Percentiles rank a stretch among this genome's conserved stretches.
These are phyloP conservation scores for Pristionchus pacificus DNA, from an alignment of 1,140 invertebrate genomes.

Conservation along the genomic window DNA sequence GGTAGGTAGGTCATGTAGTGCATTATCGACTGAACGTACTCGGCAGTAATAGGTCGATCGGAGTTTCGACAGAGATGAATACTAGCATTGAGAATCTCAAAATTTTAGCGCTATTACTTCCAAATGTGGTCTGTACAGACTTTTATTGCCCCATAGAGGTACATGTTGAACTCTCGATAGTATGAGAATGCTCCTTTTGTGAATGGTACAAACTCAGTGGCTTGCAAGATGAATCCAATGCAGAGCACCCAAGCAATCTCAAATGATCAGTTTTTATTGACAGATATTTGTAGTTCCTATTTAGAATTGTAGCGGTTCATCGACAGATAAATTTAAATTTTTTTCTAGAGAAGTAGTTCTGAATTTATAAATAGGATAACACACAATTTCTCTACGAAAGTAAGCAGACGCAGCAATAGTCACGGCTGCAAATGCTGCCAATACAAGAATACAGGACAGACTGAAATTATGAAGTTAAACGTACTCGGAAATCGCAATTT, in stretches of 20 bases:
- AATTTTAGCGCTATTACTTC: constrained; percentile 19
- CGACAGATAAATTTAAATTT: not conserved
- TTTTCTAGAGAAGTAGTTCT: constrained; percentile 4
- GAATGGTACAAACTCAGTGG: constrained; percentile 28
- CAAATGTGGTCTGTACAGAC: constrained; percentile 7
- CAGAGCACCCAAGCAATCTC: constrained; percentile 27
- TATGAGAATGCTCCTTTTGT: constrained; percentile 15
- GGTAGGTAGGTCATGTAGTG: constrained; percentile 49
- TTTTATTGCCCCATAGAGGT: constrained; percentile 37
- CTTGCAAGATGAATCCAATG: constrained; percentile 26
- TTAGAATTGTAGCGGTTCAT: not conserved
- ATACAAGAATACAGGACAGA: constrained; percentile 19
- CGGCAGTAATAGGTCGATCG: not conserved
- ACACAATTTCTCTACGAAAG: not conserved
- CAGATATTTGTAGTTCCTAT: too few species aligned
- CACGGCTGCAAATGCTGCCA: constrained; percentile 13
- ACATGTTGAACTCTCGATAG: constrained; percentile 41
- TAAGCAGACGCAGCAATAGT: not conserved
- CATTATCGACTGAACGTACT: constrained; percentile 3
- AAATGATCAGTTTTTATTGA: too few species aligned
- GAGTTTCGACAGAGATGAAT: constrained; percentile 20
- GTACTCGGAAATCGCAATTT: not conserved
- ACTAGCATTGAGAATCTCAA: constrained; percentile 38
- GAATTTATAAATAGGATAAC: not conserved
- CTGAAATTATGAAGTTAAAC: constrained; percentile 13